Percentiles rank a stretch among this genome's conserved stretches.
Evolutionary conservation across 2,797 vertebrate genomes (phyloP).

Genomic region (Chiroxiphia lanceolata): DNA sequence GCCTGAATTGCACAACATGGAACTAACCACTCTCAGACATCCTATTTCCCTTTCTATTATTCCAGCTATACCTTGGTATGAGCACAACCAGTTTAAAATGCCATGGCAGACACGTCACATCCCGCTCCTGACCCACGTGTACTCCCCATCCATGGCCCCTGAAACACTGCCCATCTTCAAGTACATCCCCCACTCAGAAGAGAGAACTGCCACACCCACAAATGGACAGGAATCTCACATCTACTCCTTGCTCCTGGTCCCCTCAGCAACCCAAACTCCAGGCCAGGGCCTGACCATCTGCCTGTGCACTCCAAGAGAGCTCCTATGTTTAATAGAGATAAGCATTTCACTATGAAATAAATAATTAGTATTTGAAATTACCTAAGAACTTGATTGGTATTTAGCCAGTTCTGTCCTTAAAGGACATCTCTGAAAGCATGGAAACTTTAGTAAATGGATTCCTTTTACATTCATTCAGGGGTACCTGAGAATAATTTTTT

Average conservation of each 20-base stretch:
- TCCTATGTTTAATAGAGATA: not conserved
- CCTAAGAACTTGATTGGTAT: not conserved
- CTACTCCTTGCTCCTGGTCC: not conserved
- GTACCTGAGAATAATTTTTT: not conserved
- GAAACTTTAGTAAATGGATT: not conserved
- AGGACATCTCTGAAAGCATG: not conserved
- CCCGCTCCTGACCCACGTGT: accelerated
- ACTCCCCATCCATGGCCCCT: not conserved
- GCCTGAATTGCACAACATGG: not conserved
- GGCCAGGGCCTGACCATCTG: not conserved
- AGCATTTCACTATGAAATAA: not conserved
- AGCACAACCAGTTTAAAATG: not conserved
- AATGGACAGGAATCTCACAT: not conserved
- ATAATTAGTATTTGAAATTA: not conserved
- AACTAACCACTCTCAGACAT: not conserved
- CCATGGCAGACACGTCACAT: not conserved
- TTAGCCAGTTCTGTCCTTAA: not conserved
- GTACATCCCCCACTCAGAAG: not conserved
- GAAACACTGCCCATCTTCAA: accelerated
- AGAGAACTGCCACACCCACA: not conserved
- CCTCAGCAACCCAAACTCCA: not conserved
- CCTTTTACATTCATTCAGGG: not conserved
- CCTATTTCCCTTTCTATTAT: not conserved
- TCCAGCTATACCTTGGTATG: not conserved
- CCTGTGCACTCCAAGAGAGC: not conserved